Evolutionary conservation across 2,888 invertebrate genomes (phyloP), one percentile per base, ranked within the genome.

Genomic region (Drosophila dives): DNA sequence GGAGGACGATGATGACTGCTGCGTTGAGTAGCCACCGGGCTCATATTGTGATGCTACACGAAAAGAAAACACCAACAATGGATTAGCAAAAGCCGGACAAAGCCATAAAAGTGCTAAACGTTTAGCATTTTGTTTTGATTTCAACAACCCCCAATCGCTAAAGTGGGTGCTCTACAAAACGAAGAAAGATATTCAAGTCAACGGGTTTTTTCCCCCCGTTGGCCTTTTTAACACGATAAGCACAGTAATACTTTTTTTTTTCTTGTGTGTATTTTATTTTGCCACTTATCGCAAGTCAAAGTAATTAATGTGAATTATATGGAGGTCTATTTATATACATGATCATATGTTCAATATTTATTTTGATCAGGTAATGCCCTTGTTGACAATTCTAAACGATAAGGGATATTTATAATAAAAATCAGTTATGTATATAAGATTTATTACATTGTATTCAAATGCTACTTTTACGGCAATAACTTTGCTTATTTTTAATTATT

Each of bases 31-130:
- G 81, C 94, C 95, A 78, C 95, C 95, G 86, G 95, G 95, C 93
- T 95, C 95, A 95, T 95, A 95, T 94, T 95, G 95, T 91, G 94
- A 93, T 93, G 95, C 95, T 95, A 93, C 2, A 83, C 10, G 2
- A 15, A 54, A 54, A 42, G 17, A 17, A 45, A 23, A 45, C 45
- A 45, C 23, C 17, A 61, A 59, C 62, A 49, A 67, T 62, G 58
- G 59, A 63, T 75, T 75, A 71, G 55, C 45, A 59, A 38, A 51
- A 38, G 65, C 62, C 38, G 53, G 11, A 40, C 3, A 17, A 67
- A 80, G 60, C 63, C 72, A 12, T 66, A 63, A 49, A 75, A 77
- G 64, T 75, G 65, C 53, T 15, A 60, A 74, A 67, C 82, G 71
- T 82, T 81, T 77, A 75, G 86, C 59, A 55, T 66, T 45, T 82